A percentile compares a stretch with the other conserved stretches of the same genome.
Evolutionary conservation across 2,797 vertebrate genomes (phyloP).

Genomic region (Myoxocephalus aenaeus): DNA sequence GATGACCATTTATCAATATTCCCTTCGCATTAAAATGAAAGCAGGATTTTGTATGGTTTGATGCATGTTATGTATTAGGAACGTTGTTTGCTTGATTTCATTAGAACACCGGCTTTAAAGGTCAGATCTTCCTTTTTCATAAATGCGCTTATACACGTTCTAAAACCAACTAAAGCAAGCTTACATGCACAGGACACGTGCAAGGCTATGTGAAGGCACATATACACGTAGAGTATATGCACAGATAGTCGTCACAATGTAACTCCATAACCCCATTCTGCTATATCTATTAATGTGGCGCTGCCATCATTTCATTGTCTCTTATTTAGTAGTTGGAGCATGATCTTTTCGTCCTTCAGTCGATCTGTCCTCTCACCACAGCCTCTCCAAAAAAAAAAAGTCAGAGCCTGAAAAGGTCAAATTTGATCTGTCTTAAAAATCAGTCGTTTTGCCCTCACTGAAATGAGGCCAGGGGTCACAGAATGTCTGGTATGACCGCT

Average conservation of each 20-base stretch:
- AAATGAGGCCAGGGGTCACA: constrained; percentile 75
- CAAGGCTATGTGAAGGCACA: background rate
- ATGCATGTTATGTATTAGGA: constrained; percentile 26
- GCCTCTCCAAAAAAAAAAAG: constrained; percentile 47
- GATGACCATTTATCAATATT: constrained; percentile 25
- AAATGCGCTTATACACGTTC: background rate
- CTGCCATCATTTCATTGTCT: constrained; percentile 43
- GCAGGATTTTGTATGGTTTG: constrained; percentile 14
- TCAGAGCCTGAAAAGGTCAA: constrained; percentile 73
- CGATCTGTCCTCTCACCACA: constrained; percentile 57
- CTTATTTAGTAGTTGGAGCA: constrained; percentile 44
- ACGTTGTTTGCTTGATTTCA: constrained; percentile 25
- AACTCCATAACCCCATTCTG: constrained; percentile 18
- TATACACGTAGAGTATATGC: constrained; percentile 13
- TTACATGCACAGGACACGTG: background rate
- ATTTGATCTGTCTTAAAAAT: constrained; percentile 77
- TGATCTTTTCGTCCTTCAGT: constrained; percentile 56
- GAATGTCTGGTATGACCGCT: constrained; percentile 62
- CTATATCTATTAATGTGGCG: constrained; percentile 22
- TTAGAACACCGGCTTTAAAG: constrained; percentile 41
- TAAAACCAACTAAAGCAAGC: constrained; percentile 4
- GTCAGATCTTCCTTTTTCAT: constrained; percentile 11
- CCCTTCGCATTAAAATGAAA: constrained; percentile 7
- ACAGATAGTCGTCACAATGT: constrained; percentile 1
- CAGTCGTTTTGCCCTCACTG: constrained; percentile 46